Base-by-base conservation (phyloP, 1,140 invertebrate species). In the Drosophila saltans region DNA sequence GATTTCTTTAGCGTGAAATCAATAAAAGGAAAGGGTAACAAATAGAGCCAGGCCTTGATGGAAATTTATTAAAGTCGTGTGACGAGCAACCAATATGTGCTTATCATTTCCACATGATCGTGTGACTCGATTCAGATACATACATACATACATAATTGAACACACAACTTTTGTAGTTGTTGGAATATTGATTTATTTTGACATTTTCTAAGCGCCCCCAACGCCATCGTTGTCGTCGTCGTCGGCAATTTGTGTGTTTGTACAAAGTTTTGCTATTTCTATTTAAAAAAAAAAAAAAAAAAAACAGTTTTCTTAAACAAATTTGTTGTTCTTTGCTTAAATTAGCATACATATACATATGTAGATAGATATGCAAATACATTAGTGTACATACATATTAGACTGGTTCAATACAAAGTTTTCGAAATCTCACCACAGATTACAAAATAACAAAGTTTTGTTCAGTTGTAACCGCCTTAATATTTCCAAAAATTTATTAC, bases 71-170 rank as follows among this genome's bases (percentile, higher is more conserved):
- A 78, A 89, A 79, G 75, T 75, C 76, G 78, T 76, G 65, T 75
- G 59, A 63, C 43, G 61, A 52, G 39, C 69, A 74, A 72, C 48
- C 59, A 63, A 72, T 76, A 45, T 55, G 59, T 65, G 64, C 84
- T 89, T 89, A 89, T 89, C 84, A 89, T 72, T 84, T 89, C 72
- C 84, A 89, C 84, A 89, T 89, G 84, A 89, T 86, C 75, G 78
- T 81, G 76, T 69, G 62, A 78, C 75, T 67, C 41, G 43, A 33
- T 24, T 7, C 7, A 11, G 5, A 48, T 16, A 52, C 21, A 52
- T 24, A 48, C 45, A 52, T 1, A 16, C 16, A 40, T 7, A 59
- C 4, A 59, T 21, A n/a, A 16, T 3, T 10, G 5, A 11, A 9
- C 8, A 10, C 9, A 40, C n/a, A 39, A 39, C 16, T 2, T 60